A percentile compares a stretch with the other conserved stretches of the same genome.
phyloP scores from a whole-genome alignment of 2,113 vertebrate species.

The Leptobrachium leishanense region DNA sequence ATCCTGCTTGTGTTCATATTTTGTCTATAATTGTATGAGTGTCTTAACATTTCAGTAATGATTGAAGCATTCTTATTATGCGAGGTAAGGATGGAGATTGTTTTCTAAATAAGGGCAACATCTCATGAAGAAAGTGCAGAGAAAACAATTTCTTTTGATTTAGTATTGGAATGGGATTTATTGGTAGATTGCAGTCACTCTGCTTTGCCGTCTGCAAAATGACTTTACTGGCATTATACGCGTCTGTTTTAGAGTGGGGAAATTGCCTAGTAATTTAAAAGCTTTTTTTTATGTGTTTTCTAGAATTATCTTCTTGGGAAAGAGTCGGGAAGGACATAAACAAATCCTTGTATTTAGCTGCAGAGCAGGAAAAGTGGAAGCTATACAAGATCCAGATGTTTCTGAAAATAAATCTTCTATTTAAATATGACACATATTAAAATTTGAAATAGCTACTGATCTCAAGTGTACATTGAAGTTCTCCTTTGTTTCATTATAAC shows the following conservation, averaged over 20 bases:
- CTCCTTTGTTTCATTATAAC: slow-evolving; percentile 18
- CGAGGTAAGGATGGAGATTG: no score
- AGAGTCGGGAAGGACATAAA: slow-evolving; percentile 43
- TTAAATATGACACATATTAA: slow-evolving; percentile 34
- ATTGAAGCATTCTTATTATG: no score
- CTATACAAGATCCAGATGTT: slow-evolving; percentile 44
- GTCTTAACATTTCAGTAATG: no score
- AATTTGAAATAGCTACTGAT: slow-evolving; percentile 32
- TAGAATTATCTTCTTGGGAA: slow-evolving; percentile 38
- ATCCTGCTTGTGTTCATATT: no score
- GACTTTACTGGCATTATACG: slow-evolving; percentile 32
- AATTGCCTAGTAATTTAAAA: slow-evolving; percentile 44
- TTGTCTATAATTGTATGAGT: no score
- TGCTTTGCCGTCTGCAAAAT: slow-evolving; percentile 10
- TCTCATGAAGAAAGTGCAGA: background rate
- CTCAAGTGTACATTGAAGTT: slow-evolving; percentile 21
- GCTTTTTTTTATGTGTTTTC: slow-evolving; percentile 43
- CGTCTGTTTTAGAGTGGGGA: slow-evolving; percentile 27
- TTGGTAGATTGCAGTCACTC: slow-evolving; percentile 4
- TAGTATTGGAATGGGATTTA: slow-evolving; percentile 10
- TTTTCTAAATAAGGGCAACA: no score
- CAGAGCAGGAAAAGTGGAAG: slow-evolving; percentile 8
- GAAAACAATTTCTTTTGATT: background rate
- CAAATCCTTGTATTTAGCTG: slow-evolving; percentile 34
- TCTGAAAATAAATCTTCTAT: slow-evolving; percentile 35